Evolutionary conservation across 2,888 invertebrate genomes (phyloP), one percentile per base, ranked within the genome.

Genomic region (Epinotia ramella): DNA sequence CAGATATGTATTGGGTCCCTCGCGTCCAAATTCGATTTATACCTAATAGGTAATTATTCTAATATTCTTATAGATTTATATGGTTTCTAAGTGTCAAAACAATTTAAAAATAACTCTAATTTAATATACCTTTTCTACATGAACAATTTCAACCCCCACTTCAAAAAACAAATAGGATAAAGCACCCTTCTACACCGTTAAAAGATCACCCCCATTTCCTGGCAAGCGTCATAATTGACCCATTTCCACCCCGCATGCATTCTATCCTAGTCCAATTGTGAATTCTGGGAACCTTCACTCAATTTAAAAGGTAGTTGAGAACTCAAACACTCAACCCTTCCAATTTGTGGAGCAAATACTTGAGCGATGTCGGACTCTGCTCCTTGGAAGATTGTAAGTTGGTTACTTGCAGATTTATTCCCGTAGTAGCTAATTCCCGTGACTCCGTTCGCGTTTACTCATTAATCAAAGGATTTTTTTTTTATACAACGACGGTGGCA

Each of bases 291-390:
- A 46, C 60, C 69, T 69, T 69, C 69, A 69, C 59, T 69, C 69
- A 69, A 69, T 69, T 69, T 69, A 69, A 69, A 69, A 69, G 69
- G 67, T 78, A 77, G 77, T 78, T 78, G 70, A 44, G 69, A 78
- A 77, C 77, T 78, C 78, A 78, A 78, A 77, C 59, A 69, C 46
- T 69, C 73, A 77, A 71, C 78, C 77, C 69, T 72, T 73, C 70
- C 78, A 78, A 78, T 78, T 78, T 77, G 60, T 53, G 73, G 70
- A 70, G 75, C 77, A 78, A 78, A 78, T 77, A 77, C 65, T 68
- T 68, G 67, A 64, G 62, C 53, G 56, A n/a, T 40, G 63, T 64
- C 57, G 57, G 60, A 44, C 28, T 49, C 56, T 69, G 69, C 2
- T 11, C 16, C 11, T 46, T 46, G n/a, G 20, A 24, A 28, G 69